Evolutionary conservation across 2,797 vertebrate species (phyloP), one percentile per base, ranked within the genome.

Genomic region (Tarsius wallacei): DNA sequence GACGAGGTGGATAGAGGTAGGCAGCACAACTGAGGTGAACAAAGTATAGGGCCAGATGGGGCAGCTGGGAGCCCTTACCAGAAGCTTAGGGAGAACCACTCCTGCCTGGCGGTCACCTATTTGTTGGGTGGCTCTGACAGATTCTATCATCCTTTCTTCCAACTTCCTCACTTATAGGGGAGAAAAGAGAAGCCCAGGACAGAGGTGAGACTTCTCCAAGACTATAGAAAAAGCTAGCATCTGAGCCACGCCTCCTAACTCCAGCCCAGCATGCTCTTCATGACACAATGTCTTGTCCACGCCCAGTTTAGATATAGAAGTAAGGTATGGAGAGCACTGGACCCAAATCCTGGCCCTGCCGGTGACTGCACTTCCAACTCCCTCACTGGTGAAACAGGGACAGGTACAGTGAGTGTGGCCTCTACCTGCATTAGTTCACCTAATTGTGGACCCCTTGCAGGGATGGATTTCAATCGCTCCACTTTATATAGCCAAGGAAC

Each of bases 381-480:
- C 86, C 80, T 95, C 8, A 8, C 13, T 7, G 22, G 49, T 5
- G 33, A 47, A 96, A 80, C 77, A 13, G 36, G 71, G 82, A 47
- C 16, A 7, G 9, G 0, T 10, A 73, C 0, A 0, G 21, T 2
- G 21, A 55, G n/a, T 1, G 0, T 6, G 87, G 80, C 36, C 61
- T 24, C 31, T 22, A 66, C 51, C 71, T n/a, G 47, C 5, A 19
- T 22, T 28, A 33, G 53, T 6, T 78, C 80, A 17, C 2, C 15
- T n/a, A 53, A 70, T 11, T n/a, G 57, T 49, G 21, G 2, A 6
- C 51, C 36, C 76, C 57, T 49, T 1, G 0, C 5, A 17, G 21
- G 7, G 31, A 84, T 49, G 53, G n/a, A n/a, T 12, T 42, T 42
- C 31, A 6, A 47, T 0, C 0, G 5, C 70, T 42, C 22, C 2